Conservation (phyloP, 2,797 vertebrate species). For the Mormyrops attenuatus region DNA sequence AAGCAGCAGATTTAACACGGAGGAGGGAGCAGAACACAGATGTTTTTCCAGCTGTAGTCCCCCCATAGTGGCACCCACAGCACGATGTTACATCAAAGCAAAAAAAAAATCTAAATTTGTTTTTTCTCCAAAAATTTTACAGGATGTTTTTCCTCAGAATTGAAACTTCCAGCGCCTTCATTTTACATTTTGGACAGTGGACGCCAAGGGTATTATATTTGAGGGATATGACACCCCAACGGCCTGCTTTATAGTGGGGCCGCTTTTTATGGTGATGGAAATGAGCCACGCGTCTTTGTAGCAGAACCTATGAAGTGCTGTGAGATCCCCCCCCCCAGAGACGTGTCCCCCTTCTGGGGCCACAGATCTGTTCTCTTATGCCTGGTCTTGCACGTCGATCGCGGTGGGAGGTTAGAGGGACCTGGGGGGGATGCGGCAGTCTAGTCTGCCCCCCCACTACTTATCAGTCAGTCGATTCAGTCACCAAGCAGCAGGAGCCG, state of each 20-base stretch:
- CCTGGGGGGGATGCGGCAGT: not conserved
- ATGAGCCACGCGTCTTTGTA: not conserved
- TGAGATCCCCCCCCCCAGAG: not conserved
- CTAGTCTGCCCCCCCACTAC: not conserved
- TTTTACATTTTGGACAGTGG: not conserved
- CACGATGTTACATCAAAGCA: not conserved
- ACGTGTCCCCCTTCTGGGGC: not conserved
- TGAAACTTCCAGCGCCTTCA: not conserved
- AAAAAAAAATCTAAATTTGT: not conserved
- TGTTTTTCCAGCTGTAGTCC: not conserved
- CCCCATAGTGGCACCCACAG: not conserved
- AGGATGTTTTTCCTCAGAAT: not conserved
- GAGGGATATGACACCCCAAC: not conserved
- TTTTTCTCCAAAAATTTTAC: not conserved
- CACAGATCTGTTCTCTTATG: not conserved
- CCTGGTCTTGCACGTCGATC: not conserved
- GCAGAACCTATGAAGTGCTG: not conserved
- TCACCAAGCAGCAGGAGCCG: not conserved
- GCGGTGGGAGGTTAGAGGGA: not conserved
- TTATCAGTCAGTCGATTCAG: slow-evolving; percentile 20
- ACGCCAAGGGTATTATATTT: not conserved
- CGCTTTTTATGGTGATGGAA: not conserved
- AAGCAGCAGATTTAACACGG: not conserved
- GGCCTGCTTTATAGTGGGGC: not conserved
- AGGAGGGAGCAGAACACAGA: not conserved